These are phyloP conservation scores for Eupsilia transversa DNA, from an alignment of 2,888 invertebrate species.

Conservation along the genomic window DNA sequence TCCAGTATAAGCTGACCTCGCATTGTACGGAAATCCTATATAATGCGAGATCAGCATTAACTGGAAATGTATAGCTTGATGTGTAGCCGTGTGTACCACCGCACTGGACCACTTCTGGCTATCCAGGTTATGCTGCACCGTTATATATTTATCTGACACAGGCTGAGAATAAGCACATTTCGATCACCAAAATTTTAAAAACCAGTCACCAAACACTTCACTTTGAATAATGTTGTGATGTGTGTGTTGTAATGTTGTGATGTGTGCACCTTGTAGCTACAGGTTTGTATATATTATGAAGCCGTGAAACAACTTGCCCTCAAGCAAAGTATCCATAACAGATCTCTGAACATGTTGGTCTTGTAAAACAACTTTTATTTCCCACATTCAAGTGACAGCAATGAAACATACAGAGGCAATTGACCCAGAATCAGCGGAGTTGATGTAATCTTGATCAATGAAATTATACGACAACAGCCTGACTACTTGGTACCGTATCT, in stretches of 20 bases:
- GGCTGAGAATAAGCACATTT: no score
- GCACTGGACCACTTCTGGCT: no score
- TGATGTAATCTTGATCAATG: slow-evolving; percentile 34
- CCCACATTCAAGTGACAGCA: slow-evolving; percentile 15
- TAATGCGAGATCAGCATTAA: no score
- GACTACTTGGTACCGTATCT: neutral
- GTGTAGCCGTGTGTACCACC: no score
- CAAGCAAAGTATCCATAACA: neutral
- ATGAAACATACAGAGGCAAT: slow-evolving; percentile 2
- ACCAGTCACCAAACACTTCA: slow-evolving; percentile 9
- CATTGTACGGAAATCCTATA: no score
- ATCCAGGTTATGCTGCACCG: no score
- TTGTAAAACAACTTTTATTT: slow-evolving; percentile 49
- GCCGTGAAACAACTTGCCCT: neutral
- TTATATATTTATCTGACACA: no score
- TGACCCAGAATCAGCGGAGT: slow-evolving; percentile 51
- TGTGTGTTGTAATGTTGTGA: neutral
- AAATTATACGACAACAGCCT: neutral
- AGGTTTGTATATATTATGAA: neutral
- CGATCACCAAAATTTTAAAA: neutral
- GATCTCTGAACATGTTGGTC: neutral
- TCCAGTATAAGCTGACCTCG: no score
- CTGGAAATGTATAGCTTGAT: no score
- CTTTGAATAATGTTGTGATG: neutral
- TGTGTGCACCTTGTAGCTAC: neutral